Evolutionary conservation across 1,140 invertebrate genomes (phyloP), one percentile per base, ranked within the genome.

Genomic region (Neodiprion lecontei): DNA sequence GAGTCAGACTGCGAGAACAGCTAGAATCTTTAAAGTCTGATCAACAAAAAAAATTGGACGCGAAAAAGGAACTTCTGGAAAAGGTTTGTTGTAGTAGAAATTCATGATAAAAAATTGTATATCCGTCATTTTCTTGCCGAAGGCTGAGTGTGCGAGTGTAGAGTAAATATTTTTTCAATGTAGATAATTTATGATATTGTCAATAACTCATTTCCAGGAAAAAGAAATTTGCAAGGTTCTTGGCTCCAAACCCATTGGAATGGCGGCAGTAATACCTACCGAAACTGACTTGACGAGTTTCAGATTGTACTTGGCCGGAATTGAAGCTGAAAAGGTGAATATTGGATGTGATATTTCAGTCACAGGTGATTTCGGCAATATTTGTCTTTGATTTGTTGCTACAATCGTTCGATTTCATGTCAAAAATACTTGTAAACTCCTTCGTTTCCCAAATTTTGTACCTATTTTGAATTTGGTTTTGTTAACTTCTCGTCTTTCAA

Each of bases 241-340:
- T 1, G 85, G 84, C 0, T 61, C 69, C 0, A 79, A 82, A 12
- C 74, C 78, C 7, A 67, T 78, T 28, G 78, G 77, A 28, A 78
- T 85, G 11, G 11, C 75, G 12, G 66, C 65, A 2, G 68, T 79
- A 69, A 2, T 79, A n/a, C 90, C 91, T 5, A 82, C 87, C 0
- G 86, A 90, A 48, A 85, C 89, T 69, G 88, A 91, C 68, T 76
- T 92, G 23, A 85, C 89, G 9, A 86, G 87, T 72, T 85, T 91
- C 40, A 86, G 88, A 70, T 74, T 81, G 7, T 88, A 91, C 67
- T 81, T 92, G 14, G 85, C 90, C 76, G 83, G 87, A n/a, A 81
- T 92, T 69, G 89, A 91, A 76, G 81, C 78, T 2, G 90, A 91
- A 76, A 89, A 89, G 65, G 88, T 90, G 75, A 1, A 48, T 48